Evolutionary conservation across 2,797 vertebrate species (phyloP), one percentile per base, ranked within the genome.

Genomic region (Clamator glandarius): DNA sequence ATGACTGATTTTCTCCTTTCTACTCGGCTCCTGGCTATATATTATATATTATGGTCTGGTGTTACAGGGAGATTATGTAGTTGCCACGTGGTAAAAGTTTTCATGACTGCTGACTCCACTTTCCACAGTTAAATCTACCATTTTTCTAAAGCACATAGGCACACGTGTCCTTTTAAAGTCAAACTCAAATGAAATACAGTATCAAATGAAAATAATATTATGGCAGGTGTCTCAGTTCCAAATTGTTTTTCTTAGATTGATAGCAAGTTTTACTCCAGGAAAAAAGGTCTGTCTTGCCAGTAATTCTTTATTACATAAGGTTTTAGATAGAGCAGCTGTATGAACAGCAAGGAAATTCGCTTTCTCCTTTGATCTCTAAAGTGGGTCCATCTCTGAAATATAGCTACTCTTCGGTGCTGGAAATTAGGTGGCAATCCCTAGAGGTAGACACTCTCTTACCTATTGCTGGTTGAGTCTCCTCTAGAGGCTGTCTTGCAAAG

Each of bases 1-100:
- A 62, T 90, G 92, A 93, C 76, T 79, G 79, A 96, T 96, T 91
- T 94, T 96, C 73, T 92, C 59, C 83, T 94, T 94, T 93, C 92
- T 88, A 69, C 61, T 39, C 76, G 17, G 73, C 78, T 84, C 66
- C 31, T 21, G 36, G 73, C 48, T 76, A 84, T 88, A 25, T 86
- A 59, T 72, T 78, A 73, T 28, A 48, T 89, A 44, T 87, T 94
- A 88, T 57, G 59, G 63, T 76, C 80, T 91, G 89, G 58, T 91
- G 89, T 94, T 93, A 86, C 51, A 61, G 57, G 39, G 59, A 81
- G 79, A 82, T 86, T 94, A 93, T 93, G 31, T 57, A 76, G 78
- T 84, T 91, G 79, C 90, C 83, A 86, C 82, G 62, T 68, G 41
- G 59, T 92, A 95, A 90, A 96, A 96, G 85, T 93, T 93, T 92